A percentile compares a stretch with the other conserved stretches of the same genome.
Evolutionary conservation across 2,888 invertebrate species (phyloP).

Genomic region (Poecilobothrus nobilitatus): DNA sequence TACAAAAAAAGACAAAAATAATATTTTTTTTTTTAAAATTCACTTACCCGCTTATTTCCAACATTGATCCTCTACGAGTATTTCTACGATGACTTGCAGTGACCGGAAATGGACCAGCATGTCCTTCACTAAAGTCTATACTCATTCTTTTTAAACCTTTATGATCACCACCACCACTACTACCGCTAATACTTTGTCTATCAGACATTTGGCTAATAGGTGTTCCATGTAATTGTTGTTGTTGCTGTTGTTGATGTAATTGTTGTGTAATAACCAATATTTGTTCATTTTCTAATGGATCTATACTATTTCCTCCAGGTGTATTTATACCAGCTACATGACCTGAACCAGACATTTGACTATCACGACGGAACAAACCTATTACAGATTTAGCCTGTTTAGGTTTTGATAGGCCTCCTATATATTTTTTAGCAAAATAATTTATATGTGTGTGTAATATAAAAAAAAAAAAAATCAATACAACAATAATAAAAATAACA

Average conservation of each 20-base stretch:
- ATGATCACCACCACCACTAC: constrained; percentile 31
- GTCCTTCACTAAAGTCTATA: constrained; percentile 38
- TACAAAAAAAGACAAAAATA: constrained; percentile 17
- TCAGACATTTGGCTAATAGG: constrained; percentile 18
- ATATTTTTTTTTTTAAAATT: constrained; percentile 15
- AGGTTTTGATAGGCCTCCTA: constrained; percentile 81
- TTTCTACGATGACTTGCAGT: constrained; percentile 60
- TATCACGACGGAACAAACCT: constrained; percentile 79
- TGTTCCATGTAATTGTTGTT: constrained; percentile 33
- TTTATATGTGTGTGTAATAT: constrained; percentile 23
- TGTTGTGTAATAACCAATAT: constrained; percentile 38
- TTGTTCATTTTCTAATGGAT: constrained; percentile 32
- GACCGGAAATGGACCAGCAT: constrained; percentile 55
- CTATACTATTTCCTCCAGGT: constrained; percentile 46
- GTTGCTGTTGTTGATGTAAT: constrained; percentile 44
- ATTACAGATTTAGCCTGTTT: constrained; percentile 78
- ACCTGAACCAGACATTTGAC: constrained; percentile 61
- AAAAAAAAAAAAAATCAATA: constrained; percentile 32
- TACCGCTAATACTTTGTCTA: constrained; percentile 34
- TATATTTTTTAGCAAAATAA: constrained; percentile 20
- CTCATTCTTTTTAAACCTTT: constrained; percentile 26
- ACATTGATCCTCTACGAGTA: constrained; percentile 69
- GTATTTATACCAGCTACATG: constrained; percentile 43
- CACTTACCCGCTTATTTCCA: constrained; percentile 69
- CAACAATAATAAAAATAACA: constrained; percentile 28